Percentiles rank a stretch among this genome's conserved stretches.
Evolutionary conservation across 1,140 invertebrate genomes (phyloP).

Genomic region (Riptortus pedestris): DNA sequence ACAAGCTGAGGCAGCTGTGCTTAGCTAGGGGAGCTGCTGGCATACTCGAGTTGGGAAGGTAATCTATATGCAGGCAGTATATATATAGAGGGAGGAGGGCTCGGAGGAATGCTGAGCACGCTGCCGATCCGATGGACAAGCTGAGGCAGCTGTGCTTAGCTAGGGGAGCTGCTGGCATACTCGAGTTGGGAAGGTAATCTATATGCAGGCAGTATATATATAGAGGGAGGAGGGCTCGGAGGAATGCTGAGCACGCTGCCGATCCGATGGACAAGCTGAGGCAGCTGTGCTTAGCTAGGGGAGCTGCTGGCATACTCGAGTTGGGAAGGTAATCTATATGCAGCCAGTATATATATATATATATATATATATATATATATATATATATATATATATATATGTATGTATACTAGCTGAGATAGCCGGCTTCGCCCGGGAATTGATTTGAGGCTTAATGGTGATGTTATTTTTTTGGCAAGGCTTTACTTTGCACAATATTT

Average conservation of each 20-base stretch:
- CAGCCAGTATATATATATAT: no score
- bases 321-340: constrained; percentile 77
- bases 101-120: not conserved
- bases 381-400: no score
- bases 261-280: not conserved
- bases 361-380: no score
- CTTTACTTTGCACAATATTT: no score
- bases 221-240: not conserved
- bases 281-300: constrained; percentile 61
- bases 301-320: constrained; percentile 78
- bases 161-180: constrained; percentile 76
- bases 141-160: constrained; percentile 50
- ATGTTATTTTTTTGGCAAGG: no score
- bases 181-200: constrained; percentile 77
- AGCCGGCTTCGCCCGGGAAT: no score
- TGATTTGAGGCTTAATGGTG: no score
- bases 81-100: no score
- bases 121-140: not conserved
- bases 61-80: no score
- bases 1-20: constrained; percentile 40
- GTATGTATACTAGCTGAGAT: no score
- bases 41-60: constrained; percentile 81
- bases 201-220: no score
- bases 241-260: not conserved
- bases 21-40: constrained; percentile 77